Base-by-base conservation (phyloP, 2,113 vertebrate genomes). In the Emydura subglobosa region DNA sequence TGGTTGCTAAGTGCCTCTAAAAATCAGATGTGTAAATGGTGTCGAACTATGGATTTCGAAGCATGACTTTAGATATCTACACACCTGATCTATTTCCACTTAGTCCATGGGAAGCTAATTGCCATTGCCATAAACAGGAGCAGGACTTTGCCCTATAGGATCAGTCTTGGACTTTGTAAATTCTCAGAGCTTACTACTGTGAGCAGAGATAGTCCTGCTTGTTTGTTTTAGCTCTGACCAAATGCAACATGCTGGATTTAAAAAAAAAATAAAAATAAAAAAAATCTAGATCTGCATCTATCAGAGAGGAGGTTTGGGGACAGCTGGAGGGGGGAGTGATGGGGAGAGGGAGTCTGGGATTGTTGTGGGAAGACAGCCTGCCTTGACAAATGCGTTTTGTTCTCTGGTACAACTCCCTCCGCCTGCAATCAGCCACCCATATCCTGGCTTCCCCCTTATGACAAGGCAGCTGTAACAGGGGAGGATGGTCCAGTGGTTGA, bases 341-440 rank as follows among this genome's bases (percentile, higher is more conserved):
- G 34, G 65, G 65, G 34, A 21, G 17, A 57, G 86, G 49, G 74
- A 8, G 4, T 49, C 53, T 65, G 34, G 39, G n/a, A 88, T 27
- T 31, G 31, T 78, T 84, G 39, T 5, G 0, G 25, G 68, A 27
- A 78, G 1, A 0, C 34, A 1, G 5, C 1, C 10, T 86, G 2
- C 59, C 13, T 5, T 13, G 34, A 50, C 44, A 79, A 49, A 31
- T 59, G 16, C 7, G 1, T 0, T 47, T 0, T 42, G 44, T 29
- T 24, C 79, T 27, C 39, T 0, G 0, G 31, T 91, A 53, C 49
- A n/a, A 1, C n/a, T 68, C 34, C 34, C 65, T 39, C 34, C 16
- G 10, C 31, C 4, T 92, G 59, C 82, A 3, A 6, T 22, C 55
- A 88, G 34, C 81, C 86, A 34, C 65, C 49, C 29, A 34, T 25